Evolutionary conservation across 53 echinoderm and acorn worm genomes (phyloP).

Genomic region (Patiria pectinifera): DNA sequence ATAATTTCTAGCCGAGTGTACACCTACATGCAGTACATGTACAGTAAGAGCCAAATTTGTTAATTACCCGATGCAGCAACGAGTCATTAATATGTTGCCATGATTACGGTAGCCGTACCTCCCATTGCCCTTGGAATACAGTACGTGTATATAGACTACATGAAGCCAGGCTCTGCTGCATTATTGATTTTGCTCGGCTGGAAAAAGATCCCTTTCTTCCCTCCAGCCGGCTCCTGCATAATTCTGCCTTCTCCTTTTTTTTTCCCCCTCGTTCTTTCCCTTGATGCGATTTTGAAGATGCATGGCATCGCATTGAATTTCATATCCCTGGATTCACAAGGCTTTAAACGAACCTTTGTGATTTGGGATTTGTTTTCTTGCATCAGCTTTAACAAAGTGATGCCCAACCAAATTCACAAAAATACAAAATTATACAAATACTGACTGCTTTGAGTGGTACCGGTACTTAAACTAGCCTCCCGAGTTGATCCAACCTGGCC

Average conservation of each 20-base stretch:
- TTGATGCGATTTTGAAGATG: neutral
- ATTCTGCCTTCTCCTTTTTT: neutral
- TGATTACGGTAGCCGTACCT: neutral
- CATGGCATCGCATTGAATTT: neutral
- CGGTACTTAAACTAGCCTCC: too few relatives aligned
- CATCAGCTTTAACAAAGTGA: too few relatives aligned
- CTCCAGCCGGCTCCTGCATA: neutral
- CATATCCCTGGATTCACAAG: too few relatives aligned
- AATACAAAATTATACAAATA: too few relatives aligned
- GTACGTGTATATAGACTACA: neutral
- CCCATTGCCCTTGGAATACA: slow-evolving; percentile 1
- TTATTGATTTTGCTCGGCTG: slow-evolving; percentile 21
- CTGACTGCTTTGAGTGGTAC: too few relatives aligned
- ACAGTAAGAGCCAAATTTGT: too few relatives aligned
- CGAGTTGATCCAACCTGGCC: too few relatives aligned
- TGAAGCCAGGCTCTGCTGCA: neutral
- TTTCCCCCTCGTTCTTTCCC: neutral
- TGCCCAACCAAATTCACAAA: too few relatives aligned
- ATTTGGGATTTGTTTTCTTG: too few relatives aligned
- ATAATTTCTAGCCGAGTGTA: too few relatives aligned
- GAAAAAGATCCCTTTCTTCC: neutral
- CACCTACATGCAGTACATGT: neutral
- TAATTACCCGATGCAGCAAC: neutral
- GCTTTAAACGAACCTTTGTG: too few relatives aligned
- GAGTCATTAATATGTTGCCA: neutral